Evolutionary conservation across 2,113 vertebrate species (phyloP).

Genomic region (Leuciscus idus): DNA sequence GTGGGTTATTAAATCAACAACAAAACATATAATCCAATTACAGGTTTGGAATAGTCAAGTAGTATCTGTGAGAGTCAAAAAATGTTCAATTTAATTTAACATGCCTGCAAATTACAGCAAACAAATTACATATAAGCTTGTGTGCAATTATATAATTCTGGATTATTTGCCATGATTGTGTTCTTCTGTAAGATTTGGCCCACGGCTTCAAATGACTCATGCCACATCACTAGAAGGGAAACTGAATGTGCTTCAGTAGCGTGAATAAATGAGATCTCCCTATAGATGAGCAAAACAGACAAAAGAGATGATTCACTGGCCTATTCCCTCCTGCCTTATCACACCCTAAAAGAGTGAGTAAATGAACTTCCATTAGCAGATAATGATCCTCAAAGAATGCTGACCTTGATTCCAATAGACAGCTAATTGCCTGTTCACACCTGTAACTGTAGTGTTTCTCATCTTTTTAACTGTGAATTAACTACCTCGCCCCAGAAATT

Average conservation of each 20-base stretch:
- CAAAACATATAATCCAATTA: not conserved
- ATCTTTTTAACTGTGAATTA: constrained; percentile 53
- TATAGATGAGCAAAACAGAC: constrained; percentile 27
- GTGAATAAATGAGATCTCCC: constrained; percentile 70
- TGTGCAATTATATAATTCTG: not conserved
- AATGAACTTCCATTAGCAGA: constrained; percentile 55
- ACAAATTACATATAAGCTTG: not conserved
- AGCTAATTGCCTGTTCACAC: constrained; percentile 78
- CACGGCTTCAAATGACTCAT: not conserved
- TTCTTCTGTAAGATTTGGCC: not conserved
- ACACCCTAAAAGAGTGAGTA: constrained; percentile 34
- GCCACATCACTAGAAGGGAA: constrained; percentile 56
- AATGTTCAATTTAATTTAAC: not conserved
- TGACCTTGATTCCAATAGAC: constrained; percentile 60
- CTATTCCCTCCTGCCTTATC: constrained; percentile 35
- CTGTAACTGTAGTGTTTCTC: constrained; percentile 69
- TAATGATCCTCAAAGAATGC: constrained; percentile 50
- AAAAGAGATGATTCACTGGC: constrained; percentile 3
- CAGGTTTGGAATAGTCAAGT: not conserved
- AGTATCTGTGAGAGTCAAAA: not conserved
- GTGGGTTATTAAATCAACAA: not conserved
- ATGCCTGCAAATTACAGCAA: not conserved
- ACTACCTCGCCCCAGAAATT: constrained; percentile 33
- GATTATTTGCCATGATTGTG: not conserved
- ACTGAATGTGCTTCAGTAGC: constrained; percentile 23